Percentiles rank a stretch among this genome's conserved stretches.
phyloP scores from a whole-genome alignment of 2,113 vertebrate species.

The Xenopus laevis region DNA sequence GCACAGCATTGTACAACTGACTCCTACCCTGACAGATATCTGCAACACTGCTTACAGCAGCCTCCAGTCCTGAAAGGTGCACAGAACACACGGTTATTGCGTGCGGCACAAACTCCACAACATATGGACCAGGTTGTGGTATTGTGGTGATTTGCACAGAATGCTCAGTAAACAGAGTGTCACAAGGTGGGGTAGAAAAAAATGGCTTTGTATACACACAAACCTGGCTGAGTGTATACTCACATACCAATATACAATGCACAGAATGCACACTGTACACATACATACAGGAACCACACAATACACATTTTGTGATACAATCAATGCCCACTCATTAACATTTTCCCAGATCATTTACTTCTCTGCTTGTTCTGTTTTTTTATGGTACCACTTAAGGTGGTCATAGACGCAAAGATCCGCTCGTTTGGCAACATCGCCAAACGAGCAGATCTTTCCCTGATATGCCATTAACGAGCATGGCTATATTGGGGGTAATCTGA shows the following conservation, averaged over 20 bases:
- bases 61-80: constrained; percentile 1
- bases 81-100: constrained; percentile 23
- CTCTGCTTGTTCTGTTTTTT: neutral
- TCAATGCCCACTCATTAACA: neutral
- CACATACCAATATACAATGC: constrained; percentile 28
- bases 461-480: too few relatives aligned
- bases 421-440: too few relatives aligned
- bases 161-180: constrained; percentile 21
- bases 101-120: constrained; percentile 29
- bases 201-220: constrained; percentile 27
- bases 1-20: neutral
- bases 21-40: neutral
- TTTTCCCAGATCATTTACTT: neutral
- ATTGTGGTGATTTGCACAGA: constrained; percentile 35
- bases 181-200: constrained; percentile 8
- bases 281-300: constrained; percentile 18
- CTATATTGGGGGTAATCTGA: too few relatives aligned
- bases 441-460: too few relatives aligned
- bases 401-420: too few relatives aligned
- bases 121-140: constrained; percentile 14
- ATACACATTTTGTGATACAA: neutral
- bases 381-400: neutral
- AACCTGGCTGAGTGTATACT: constrained; percentile 4
- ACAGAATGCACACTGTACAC: constrained; percentile 19
- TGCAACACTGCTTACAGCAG: neutral